A percentile compares a stretch with the other conserved stretches of the same genome.
phyloP scores from a whole-genome alignment of 2,113 vertebrate species.

The Capreolus pygargus region DNA sequence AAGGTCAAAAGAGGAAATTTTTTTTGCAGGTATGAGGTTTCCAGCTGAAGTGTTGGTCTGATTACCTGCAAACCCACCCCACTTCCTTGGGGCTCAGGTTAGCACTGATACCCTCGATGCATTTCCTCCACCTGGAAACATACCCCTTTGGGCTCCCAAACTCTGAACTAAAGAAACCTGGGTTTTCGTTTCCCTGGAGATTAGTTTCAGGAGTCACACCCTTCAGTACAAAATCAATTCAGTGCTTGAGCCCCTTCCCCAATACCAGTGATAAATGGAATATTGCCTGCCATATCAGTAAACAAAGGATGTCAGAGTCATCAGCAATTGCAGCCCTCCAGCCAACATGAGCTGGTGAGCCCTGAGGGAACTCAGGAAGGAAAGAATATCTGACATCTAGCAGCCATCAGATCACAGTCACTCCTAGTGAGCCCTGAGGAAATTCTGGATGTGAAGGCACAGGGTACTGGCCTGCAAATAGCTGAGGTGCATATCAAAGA shows the following conservation, averaged over 20 bases:
- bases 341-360: not conserved
- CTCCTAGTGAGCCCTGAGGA: not conserved
- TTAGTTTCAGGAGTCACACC: not conserved
- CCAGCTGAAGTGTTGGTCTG: not conserved
- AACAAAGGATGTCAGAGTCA: not conserved
- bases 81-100: not conserved
- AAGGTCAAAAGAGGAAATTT: constrained; percentile 10
- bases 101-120: not conserved
- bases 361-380: not conserved
- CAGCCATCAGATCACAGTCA: not conserved
- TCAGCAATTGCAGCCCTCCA: not conserved
- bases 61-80: not conserved
- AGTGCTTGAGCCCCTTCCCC: not conserved
- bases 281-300: not conserved
- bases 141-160: not conserved
- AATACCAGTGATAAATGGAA: not conserved
- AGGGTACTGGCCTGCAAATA: not conserved
- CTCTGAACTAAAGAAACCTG: not conserved
- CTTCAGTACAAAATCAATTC: not conserved
- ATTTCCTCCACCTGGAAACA: not conserved
- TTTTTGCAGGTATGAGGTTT: not conserved
- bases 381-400: not conserved
- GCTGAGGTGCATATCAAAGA: not conserved
- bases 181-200: not conserved
- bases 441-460: not conserved